phyloP scores from a whole-genome alignment of 2,113 vertebrate species.

The Oreochromis tanganicae region DNA sequence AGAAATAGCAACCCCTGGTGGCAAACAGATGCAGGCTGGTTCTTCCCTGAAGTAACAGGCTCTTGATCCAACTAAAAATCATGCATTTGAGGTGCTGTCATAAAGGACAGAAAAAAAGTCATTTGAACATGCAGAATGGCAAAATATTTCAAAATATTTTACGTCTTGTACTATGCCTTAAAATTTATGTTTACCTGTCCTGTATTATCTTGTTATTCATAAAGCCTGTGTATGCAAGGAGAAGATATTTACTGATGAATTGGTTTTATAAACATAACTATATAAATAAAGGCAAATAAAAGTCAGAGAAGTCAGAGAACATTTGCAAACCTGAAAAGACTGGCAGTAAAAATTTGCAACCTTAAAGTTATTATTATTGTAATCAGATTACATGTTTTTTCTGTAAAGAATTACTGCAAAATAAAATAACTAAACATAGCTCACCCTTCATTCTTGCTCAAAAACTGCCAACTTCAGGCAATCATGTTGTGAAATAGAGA shows the following conservation, averaged over 20 bases:
- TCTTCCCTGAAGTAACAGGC: background rate
- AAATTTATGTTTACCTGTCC: background rate
- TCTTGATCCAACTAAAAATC: constrained; percentile 7
- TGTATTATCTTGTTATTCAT: background rate
- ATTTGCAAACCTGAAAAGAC: background rate
- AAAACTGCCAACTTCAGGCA: background rate
- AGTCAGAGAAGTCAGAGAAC: background rate
- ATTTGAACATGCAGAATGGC: background rate
- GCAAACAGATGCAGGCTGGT: constrained; percentile 10
- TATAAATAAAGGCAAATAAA: background rate
- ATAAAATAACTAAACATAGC: background rate
- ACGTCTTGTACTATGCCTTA: background rate
- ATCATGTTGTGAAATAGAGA: background rate
- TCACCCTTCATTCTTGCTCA: background rate
- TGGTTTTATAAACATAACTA: background rate
- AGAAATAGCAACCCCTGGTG: constrained; percentile 53
- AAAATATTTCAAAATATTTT: background rate
- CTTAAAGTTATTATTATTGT: background rate
- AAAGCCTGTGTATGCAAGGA: background rate
- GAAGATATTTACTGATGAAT: background rate
- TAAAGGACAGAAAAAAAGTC: background rate
- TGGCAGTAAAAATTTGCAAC: background rate
- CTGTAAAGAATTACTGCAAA: background rate
- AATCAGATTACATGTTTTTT: background rate
- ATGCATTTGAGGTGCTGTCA: background rate